A percentile compares a stretch with the other conserved stretches of the same genome.
Conservation (phyloP, 2,797 vertebrate genomes). For the Pangasius djambal region DNA sequence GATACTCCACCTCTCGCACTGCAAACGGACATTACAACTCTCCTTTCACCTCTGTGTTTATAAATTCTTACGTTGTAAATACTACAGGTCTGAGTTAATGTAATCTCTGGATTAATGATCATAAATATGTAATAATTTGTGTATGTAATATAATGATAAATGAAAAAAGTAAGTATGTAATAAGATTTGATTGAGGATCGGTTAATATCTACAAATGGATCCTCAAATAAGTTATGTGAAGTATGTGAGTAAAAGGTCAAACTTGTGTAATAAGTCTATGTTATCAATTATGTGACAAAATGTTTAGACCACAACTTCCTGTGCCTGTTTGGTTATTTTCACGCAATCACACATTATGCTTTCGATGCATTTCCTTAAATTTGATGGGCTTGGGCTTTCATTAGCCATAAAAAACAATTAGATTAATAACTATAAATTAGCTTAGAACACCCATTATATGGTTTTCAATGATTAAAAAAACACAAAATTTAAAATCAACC, state of each 20-base stretch:
- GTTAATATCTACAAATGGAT: background rate
- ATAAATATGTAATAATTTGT: background rate
- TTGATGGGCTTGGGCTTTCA: background rate
- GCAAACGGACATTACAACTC: background rate
- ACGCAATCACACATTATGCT: background rate
- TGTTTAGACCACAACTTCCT: background rate
- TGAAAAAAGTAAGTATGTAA: background rate
- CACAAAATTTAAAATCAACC: background rate
- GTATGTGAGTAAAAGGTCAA: background rate
- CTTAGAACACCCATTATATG: background rate
- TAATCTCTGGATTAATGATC: background rate
- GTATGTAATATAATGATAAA: background rate
- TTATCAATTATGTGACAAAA: background rate
- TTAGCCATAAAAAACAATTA: background rate
- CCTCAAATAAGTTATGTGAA: background rate
- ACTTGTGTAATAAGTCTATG: background rate
- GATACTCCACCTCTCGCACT: slow-evolving; percentile 10
- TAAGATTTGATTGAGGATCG: background rate
- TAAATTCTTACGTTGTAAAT: background rate
- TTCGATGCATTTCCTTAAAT: background rate
- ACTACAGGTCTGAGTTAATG: background rate
- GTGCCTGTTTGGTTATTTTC: background rate
- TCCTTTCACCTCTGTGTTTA: background rate
- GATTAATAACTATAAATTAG: background rate
- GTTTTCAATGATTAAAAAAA: background rate